A percentile compares a stretch with the other conserved stretches of the same genome.
Conservation (phyloP, 2,797 vertebrate genomes). For the Cynopterus sphinx region DNA sequence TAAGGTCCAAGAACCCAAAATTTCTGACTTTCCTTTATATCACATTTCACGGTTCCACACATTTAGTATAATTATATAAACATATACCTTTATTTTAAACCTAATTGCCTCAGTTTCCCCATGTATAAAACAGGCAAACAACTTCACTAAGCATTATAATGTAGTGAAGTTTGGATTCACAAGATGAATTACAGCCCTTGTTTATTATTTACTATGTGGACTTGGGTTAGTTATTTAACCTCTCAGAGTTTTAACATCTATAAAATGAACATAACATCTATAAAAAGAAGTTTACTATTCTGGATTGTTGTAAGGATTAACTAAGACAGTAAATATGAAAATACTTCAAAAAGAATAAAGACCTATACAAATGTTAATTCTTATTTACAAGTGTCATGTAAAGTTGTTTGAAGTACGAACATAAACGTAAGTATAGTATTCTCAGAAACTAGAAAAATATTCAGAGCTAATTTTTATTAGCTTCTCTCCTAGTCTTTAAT, state of each 20-base stretch:
- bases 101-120: background rate
- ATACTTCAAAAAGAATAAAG: slow-evolving; percentile 32
- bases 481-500: slow-evolving; percentile 5
- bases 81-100: slow-evolving; percentile 45
- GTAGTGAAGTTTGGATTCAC: background rate
- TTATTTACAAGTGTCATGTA: slow-evolving; percentile 29
- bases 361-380: slow-evolving; percentile 14
- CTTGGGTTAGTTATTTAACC: slow-evolving; percentile 33
- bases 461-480: slow-evolving; percentile 50
- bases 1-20: slow-evolving; percentile 12
- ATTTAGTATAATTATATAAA: slow-evolving; percentile 46
- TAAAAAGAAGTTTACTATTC: slow-evolving; percentile 31
- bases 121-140: slow-evolving; percentile 8
- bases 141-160: slow-evolving; percentile 10
- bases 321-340: slow-evolving; percentile 23
- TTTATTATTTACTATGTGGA: slow-evolving; percentile 19
- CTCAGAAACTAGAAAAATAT: slow-evolving; percentile 28
- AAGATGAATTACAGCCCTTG: background rate
- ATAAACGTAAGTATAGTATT: slow-evolving; percentile 6
- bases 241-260: slow-evolving; percentile 23
- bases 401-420: slow-evolving; percentile 42
- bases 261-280: slow-evolving; percentile 31
- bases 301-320: slow-evolving; percentile 14
- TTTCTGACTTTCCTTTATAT: slow-evolving; percentile 9
- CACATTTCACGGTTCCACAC: background rate